Conservation (phyloP, 92 coral and sea anemone species). For the Palythoa heliodiscus region DNA sequence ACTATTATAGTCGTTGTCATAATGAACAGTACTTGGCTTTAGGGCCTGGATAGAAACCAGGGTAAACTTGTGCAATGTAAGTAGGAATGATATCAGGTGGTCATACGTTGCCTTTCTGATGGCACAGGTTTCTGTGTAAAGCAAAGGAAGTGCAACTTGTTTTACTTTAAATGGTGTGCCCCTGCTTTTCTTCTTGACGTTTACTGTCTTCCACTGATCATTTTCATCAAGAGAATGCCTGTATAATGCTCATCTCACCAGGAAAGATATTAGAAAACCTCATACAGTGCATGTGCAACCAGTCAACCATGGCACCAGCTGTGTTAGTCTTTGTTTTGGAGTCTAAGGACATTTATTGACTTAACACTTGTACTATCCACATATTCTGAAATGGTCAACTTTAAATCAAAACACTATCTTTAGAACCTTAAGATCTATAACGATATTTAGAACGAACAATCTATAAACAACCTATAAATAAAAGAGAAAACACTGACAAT, state of each 20-base stretch:
- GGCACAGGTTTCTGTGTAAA: conserved; percentile 43
- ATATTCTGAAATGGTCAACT: no score
- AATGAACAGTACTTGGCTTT: conserved; percentile 29
- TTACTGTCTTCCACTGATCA: conserved; percentile 52
- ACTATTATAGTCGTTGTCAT: background rate
- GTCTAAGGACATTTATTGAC: no score
- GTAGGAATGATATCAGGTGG: conserved; percentile 55
- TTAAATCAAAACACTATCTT: no score
- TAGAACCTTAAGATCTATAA: no score
- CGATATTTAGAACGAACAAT: no score
- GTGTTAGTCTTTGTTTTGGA: conserved; percentile 10
- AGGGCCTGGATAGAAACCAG: conserved; percentile 50
- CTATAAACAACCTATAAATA: no score
- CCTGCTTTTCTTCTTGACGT: conserved; percentile 44
- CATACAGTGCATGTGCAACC: conserved; percentile 50
- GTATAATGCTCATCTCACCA: conserved; percentile 37
- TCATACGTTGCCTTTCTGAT: conserved; percentile 57
- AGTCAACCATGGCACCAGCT: conserved; percentile 50
- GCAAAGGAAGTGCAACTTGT: conserved; percentile 51
- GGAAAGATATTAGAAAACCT: conserved; percentile 42
- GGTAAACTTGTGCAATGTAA: conserved; percentile 58
- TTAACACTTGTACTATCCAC: no score
- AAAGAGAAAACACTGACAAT: no score
- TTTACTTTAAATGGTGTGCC: conserved; percentile 50
- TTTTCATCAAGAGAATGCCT: conserved; percentile 50